phyloP scores from a whole-genome alignment of 2,888 invertebrate species.

The Eubasilissa splendida region DNA sequence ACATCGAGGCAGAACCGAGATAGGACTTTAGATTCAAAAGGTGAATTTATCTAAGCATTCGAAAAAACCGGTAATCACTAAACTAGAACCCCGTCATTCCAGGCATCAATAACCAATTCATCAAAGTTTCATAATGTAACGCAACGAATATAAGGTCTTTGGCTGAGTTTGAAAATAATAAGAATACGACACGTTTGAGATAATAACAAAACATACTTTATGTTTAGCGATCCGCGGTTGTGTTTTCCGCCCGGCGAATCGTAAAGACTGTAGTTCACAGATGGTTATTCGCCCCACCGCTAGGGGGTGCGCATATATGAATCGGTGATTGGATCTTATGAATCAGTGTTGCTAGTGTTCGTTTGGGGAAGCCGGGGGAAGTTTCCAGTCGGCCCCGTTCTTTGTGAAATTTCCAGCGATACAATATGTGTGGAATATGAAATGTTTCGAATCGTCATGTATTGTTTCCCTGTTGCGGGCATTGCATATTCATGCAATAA shows the following conservation, averaged over 20 bases:
- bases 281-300: conserved; percentile 12
- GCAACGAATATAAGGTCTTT: too few relatives aligned
- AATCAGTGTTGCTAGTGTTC: conserved; percentile 50
- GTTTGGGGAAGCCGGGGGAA: conserved; percentile 40
- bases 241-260: neutral
- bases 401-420: conserved; percentile 31
- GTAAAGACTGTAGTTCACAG: conserved; percentile 9
- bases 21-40: too few relatives aligned
- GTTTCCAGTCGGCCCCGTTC: conserved; percentile 35
- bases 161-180: too few relatives aligned
- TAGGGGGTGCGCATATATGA: conserved; percentile 52
- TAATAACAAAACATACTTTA: neutral
- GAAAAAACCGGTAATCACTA: too few relatives aligned
- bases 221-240: neutral
- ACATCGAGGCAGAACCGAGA: too few relatives aligned
- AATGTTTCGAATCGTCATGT: conserved; percentile 29
- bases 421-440: conserved; percentile 39
- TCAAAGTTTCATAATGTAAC: too few relatives aligned
- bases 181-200: too few relatives aligned
- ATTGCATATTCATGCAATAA: conserved; percentile 44
- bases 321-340: conserved; percentile 57
- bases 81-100: too few relatives aligned
- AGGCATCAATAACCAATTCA: too few relatives aligned
- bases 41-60: too few relatives aligned
- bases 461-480: conserved; percentile 21